A percentile compares a stretch with the other conserved stretches of the same genome.
phyloP scores from a whole-genome alignment of 2,888 invertebrate species.

The Vanessa cardui region DNA sequence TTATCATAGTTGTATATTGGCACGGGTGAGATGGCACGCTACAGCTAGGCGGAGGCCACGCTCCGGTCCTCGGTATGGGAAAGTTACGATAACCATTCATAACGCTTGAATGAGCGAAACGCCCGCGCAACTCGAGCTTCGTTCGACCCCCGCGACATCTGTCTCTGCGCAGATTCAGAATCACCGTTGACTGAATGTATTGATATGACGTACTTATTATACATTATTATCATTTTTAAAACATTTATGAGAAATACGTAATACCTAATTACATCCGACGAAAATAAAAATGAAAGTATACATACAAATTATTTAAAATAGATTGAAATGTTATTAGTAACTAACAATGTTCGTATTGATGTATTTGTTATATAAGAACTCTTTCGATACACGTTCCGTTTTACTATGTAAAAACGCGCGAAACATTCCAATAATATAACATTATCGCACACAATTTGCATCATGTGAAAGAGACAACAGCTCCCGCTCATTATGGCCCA shows the following conservation, averaged over 20 bases:
- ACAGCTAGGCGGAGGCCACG: constrained; percentile 51
- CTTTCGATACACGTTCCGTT: constrained; percentile 7
- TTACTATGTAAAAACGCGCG: constrained; percentile 24
- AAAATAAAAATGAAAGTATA: background rate
- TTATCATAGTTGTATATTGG: background rate
- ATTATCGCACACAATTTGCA: constrained; percentile 31
- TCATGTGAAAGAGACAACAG: constrained; percentile 34
- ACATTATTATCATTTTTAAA: background rate
- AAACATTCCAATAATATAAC: constrained; percentile 24
- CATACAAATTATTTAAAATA: background rate
- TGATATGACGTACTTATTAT: background rate
- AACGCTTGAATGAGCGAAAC: constrained; percentile 77
- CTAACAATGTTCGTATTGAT: background rate
- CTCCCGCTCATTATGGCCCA: constrained; percentile 32
- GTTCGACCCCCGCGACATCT: constrained; percentile 20
- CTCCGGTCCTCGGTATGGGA: constrained; percentile 71
- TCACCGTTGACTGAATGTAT: constrained; percentile 6
- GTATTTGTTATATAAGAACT: constrained; percentile 8
- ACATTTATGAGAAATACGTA: background rate
- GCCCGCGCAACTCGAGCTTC: constrained; percentile 51
- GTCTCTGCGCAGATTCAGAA: constrained; percentile 24
- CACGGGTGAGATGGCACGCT: constrained; percentile 4
- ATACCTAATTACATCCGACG: background rate
- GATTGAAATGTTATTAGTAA: background rate
- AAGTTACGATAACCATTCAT: constrained; percentile 79